Percentiles rank a stretch among this genome's conserved stretches.
phyloP scores from a whole-genome alignment of 2,113 vertebrate species.

The Engraulis encrasicolus region DNA sequence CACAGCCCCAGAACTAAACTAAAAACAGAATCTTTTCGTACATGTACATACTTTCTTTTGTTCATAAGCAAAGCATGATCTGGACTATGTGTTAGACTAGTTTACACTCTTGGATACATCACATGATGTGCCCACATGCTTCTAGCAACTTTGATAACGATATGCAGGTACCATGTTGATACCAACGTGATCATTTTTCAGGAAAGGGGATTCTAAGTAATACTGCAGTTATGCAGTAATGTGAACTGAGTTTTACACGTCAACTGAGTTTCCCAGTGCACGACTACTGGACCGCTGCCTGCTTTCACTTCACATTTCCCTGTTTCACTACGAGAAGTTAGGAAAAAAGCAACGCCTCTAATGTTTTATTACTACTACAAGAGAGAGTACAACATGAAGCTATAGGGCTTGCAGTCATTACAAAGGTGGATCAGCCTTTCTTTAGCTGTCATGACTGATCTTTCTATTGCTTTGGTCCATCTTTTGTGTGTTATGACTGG shows the following conservation, averaged over 20 bases:
- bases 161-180: conserved; percentile 1
- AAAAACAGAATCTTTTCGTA: no score
- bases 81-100: not conserved
- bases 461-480: no score
- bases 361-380: not conserved
- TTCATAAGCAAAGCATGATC: no score
- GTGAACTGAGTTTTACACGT: not conserved
- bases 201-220: not conserved
- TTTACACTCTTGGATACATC: not conserved
- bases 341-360: not conserved
- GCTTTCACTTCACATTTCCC: not conserved
- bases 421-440: not conserved
- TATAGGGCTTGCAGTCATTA: not conserved
- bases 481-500: no score
- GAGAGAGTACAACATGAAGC: not conserved
- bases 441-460: no score
- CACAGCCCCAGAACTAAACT: no score
- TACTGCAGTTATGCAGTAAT: no score
- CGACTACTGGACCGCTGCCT: not conserved
- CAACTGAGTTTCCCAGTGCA: not conserved
- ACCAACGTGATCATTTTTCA: not conserved
- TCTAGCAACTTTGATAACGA: not conserved
- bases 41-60: no score
- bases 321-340: not conserved
- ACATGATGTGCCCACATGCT: not conserved